Evolutionary conservation across 2,888 invertebrate genomes (phyloP), one percentile per base, ranked within the genome.

Genomic region (Limnephilus lunatus): DNA sequence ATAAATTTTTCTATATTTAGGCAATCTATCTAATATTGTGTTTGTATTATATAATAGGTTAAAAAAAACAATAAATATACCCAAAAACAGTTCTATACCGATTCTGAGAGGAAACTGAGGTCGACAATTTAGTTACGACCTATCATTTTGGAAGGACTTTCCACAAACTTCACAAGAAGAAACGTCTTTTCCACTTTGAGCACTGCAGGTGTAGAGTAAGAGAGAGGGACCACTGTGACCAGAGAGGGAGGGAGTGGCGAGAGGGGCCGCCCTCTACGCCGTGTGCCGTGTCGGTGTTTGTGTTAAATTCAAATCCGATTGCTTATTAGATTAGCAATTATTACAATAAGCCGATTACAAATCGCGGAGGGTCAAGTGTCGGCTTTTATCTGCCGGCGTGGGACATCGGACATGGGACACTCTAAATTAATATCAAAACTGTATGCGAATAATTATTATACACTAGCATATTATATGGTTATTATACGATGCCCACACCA

Each of bases 301-400:
- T 81, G 48, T 92, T 91, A 92, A 92, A 93, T 93, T 93, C 93
- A 93, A 93, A 93, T 93, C 92, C 91, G 92, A 93, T 93, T 93
- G 93, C 93, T 92, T 93, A 93, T 93, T 93, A 93, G 93, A 93
- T 93, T 93, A 92, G 90, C 92, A 93, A 93, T 93, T 68, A 68
- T 68, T 93, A 93, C 91, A 92, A 92, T 93, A 93, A 93, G 92
- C 92, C 93, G 93, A 92, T 93, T 93, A 93, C 91, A 53, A 89
- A 85, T 92, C 89, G 92, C 90, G 89, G 92, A 87, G 85, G 90
- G 68, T 68, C 68, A 68, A 68, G 68, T 68, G 68, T 68, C 25
- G 25, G 68, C 68, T 7, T 68, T 68, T 68, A 68, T 68, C 68
- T 25, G 68, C 68, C 25, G 25, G 68, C 25, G 25, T 68, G 68